Evolutionary conservation across 2,113 vertebrate genomes (phyloP), one percentile per base, ranked within the genome.

Genomic region (Boulengeromyrus knoepffleri): DNA sequence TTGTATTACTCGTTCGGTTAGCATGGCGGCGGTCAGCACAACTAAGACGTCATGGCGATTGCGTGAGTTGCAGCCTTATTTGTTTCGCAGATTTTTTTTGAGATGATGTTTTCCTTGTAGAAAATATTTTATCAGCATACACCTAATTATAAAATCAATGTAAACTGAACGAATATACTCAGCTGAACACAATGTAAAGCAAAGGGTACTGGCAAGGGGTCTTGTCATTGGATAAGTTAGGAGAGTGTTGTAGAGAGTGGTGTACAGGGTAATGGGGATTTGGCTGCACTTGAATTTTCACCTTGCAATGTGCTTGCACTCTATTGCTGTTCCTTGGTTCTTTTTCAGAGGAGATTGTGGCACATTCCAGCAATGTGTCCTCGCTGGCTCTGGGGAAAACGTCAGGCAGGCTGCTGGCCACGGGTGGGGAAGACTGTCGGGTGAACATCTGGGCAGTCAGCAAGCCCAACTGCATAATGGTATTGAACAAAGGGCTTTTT

Each of bases 381-480:
- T 98, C 97, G 0, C 90, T 98, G 88, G 96, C 97, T 27, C 91
- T 99, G 95, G 98, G 97, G 36, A 99, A 98, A 85, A 97, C 94
- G 12, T 98, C 98, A 0, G 97, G 98, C 31, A 96, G 98, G 74
- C 96, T 99, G 89, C 94, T 99, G 93, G 98, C 97, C 7, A 99
- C 98, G 0, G 99, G 98, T 0, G 98, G 99, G 87, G 97, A 98
- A 17, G 98, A 99, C 94, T 99, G 97, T 93, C 95, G 95, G 0
- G 98, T 99, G 89, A 99, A 99, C 93, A 95, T 99, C 90, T 99
- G 98, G 98, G 97, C 97, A 1, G 96, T 99, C 89, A 99, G 96
- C 96, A 99, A 99, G 93, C 96, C 98, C 90, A 99, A 98, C 96
- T 99, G 99, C 94, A 97, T 99, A 93, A 99, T 99, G 98, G 99